Evolutionary conservation across 2,113 vertebrate species (phyloP).

Genomic region (Carassius auratus): DNA sequence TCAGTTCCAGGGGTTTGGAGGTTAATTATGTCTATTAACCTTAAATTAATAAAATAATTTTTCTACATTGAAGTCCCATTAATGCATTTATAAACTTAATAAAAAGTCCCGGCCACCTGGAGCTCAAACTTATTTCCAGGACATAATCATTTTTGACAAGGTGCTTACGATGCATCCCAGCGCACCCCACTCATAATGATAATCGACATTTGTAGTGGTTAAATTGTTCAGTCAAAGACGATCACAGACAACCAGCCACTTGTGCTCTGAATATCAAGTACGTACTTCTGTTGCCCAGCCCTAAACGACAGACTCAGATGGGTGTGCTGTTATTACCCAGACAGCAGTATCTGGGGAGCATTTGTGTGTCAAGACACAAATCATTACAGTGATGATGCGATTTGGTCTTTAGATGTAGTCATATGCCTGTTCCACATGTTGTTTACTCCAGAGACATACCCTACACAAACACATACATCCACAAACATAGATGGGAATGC

Average conservation of each 20-base stretch:
- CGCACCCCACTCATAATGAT: not conserved
- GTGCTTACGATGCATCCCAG: constrained; percentile 1
- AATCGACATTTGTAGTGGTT: constrained; percentile 1
- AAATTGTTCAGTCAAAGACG: constrained; percentile 6
- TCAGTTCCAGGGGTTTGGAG: constrained; percentile 21
- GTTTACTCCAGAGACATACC: constrained; percentile 34
- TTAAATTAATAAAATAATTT: constrained; percentile 36
- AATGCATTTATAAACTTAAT: constrained; percentile 20
- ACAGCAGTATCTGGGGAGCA: constrained; percentile 31
- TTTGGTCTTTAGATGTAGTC: constrained; percentile 20
- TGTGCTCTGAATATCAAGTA: constrained; percentile 20
- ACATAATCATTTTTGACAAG: constrained; percentile 21
- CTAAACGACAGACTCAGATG: not conserved
- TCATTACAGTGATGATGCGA: constrained; percentile 38
- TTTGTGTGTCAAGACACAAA: constrained; percentile 29
- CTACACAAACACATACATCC: not conserved
- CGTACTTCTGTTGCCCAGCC: not conserved
- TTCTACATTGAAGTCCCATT: not conserved
- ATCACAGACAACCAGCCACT: constrained; percentile 35
- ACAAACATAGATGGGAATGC: not conserved
- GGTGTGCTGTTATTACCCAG: constrained; percentile 13
- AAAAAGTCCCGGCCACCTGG: constrained; percentile 13
- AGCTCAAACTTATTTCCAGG: constrained; percentile 14
- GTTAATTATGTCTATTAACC: constrained; percentile 51
- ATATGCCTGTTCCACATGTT: constrained; percentile 32